These are phyloP conservation scores for Polylopha cassiicola DNA, from an alignment of 2,888 invertebrate genomes.

Conservation along the genomic window DNA sequence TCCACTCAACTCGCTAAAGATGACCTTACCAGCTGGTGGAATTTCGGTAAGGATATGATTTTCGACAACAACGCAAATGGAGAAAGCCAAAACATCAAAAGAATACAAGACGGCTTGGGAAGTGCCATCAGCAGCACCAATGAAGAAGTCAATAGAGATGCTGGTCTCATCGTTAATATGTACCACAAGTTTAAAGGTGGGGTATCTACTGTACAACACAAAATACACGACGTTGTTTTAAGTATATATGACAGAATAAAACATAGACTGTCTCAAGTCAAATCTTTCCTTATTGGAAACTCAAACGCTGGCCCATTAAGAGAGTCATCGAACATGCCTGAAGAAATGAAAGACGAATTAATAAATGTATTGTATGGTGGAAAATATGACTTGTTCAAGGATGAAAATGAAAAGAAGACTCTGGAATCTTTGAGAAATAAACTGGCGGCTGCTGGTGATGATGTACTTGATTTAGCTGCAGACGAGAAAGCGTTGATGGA, in stretches of 20 bases:
- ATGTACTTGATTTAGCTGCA: not conserved
- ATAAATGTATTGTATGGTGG: constrained; percentile 12
- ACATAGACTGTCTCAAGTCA: constrained; percentile 2
- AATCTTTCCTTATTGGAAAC: constrained; percentile 7
- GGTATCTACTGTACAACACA: constrained; percentile 13
- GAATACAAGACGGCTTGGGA: too few relatives aligned
- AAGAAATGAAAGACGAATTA: constrained; percentile 4
- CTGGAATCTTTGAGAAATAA: constrained; percentile 17
- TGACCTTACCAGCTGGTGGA: too few relatives aligned
- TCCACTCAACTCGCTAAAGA: too few relatives aligned
- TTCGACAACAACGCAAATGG: too few relatives aligned
- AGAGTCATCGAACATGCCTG: not conserved
- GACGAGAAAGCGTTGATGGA: constrained; percentile 12
- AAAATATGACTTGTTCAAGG: constrained; percentile 8
- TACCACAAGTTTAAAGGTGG: constrained; percentile 13
- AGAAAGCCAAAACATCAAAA: too few relatives aligned
- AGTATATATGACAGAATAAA: constrained; percentile 15
- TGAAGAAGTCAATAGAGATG: too few relatives aligned
- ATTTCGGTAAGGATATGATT: too few relatives aligned
- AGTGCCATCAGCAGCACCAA: too few relatives aligned
- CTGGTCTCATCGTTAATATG: constrained; percentile 1
- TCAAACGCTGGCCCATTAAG: not conserved
- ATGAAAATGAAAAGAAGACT: constrained; percentile 9
- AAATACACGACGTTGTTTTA: constrained; percentile 11
- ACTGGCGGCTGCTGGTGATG: constrained; percentile 6